Evolutionary conservation across 2,113 vertebrate genomes (phyloP).

Genomic region (Cyanistes caeruleus): DNA sequence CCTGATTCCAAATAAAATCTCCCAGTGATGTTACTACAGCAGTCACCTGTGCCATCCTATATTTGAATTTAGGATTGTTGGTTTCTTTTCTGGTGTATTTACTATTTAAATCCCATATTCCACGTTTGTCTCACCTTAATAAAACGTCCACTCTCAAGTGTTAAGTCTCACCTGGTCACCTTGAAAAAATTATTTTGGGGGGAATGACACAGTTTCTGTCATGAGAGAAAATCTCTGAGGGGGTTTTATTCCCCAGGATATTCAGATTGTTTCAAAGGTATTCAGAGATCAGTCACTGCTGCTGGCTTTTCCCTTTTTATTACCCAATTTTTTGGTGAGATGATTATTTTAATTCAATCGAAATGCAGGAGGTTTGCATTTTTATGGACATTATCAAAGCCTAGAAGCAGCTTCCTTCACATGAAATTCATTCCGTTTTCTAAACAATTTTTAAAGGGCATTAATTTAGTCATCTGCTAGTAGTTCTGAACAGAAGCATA

Average conservation of each 20-base stretch:
- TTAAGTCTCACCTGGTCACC: not conserved
- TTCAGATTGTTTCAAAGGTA: not conserved
- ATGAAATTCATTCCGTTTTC: not conserved
- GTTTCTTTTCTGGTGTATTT: fast-evolving
- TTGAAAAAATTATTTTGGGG: not conserved
- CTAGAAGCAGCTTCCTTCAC: not conserved
- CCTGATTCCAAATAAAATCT: not conserved
- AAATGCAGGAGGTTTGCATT: not conserved
- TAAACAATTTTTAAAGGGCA: slow-evolving; percentile 26
- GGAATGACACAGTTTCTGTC: not conserved
- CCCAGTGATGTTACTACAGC: not conserved
- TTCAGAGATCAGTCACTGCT: not conserved
- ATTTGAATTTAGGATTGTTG: not conserved
- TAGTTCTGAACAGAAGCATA: slow-evolving; percentile 20
- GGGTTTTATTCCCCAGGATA: not conserved
- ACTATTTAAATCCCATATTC: not conserved
- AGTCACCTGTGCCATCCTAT: fast-evolving
- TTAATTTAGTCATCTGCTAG: slow-evolving; percentile 49
- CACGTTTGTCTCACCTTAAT: not conserved
- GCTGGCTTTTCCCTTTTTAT: not conserved
- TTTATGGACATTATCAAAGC: not conserved
- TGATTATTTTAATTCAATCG: not conserved
- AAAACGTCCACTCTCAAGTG: not conserved
- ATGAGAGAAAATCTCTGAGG: not conserved
- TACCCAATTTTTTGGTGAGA: not conserved